These are phyloP conservation scores for Notoglanidium macrostoma DNA, from an alignment of 2,797 vertebrate species.

Conservation along the genomic window DNA sequence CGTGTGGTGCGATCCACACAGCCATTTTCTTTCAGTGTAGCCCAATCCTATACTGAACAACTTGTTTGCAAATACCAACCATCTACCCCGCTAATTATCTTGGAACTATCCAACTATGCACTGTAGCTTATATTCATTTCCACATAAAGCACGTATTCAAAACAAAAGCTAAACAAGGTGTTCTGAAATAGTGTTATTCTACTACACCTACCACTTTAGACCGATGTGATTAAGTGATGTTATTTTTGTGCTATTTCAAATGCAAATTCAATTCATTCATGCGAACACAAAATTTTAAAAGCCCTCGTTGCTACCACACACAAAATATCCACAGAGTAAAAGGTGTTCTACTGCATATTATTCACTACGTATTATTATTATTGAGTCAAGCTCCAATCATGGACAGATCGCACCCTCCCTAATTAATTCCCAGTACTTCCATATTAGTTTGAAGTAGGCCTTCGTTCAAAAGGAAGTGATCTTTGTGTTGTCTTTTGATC, in stretches of 20 bases:
- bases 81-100: neutral
- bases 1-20: neutral
- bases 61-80: neutral
- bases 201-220: neutral
- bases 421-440: constrained; percentile 3
- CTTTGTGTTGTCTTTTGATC: neutral
- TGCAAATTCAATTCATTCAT: neutral
- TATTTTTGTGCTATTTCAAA: neutral
- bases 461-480: neutral
- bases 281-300: neutral
- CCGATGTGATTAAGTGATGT: neutral
- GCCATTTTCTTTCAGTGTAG: neutral
- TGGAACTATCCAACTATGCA: neutral
- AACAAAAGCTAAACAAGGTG: neutral
- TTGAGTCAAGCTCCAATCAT: neutral
- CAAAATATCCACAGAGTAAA: neutral
- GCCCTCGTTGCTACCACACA: neutral
- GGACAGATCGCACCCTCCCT: neutral
- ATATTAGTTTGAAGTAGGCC: neutral
- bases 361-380: neutral
- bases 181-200: neutral
- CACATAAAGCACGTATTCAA: neutral
- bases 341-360: neutral
- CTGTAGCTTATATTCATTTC: neutral
- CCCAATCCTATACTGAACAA: neutral